Evolutionary conservation across 2,888 invertebrate species (phyloP), one percentile per base, ranked within the genome.

Genomic region (Habroteleia sp.): DNA sequence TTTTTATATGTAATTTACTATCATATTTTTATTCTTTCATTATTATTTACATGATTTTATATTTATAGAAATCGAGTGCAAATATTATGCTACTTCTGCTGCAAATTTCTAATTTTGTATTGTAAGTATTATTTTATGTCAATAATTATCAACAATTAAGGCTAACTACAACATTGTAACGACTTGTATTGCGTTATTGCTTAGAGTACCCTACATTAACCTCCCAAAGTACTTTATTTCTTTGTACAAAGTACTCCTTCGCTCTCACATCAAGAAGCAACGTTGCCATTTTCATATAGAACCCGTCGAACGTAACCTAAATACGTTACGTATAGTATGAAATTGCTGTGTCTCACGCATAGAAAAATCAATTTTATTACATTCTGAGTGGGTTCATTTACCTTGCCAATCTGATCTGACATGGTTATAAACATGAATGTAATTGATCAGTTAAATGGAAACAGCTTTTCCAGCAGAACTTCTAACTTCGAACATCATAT

Each of bases 231-330:
- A 35, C 35, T 50, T 50, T 50, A 50, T 50, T 50, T 50, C 23
- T 8, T 7, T 3, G 33, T 35, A 13, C 35, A 23, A 50, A 50
- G 23, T 35, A 50, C 35, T 50, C 17, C 50, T 37, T 37, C 5
- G 25, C 39, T 54, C 39, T 54, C 39, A 54, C 27, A 42, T 31
- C 11, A 42, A 42, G 41, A 14, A 56, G 20, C 3, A 56, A 13
- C 14, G 41, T 56, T 56, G 16, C 14, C 42, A 42, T 56, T 41
- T 56, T 33, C 33, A 7, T 42, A 56, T 42, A 42, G 42, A 41
- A 56, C 33, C 42, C 23, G 33, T 23, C 42, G 56, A 56, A 56
- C 31, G 41, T 31, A 56, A 41, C 41, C 56, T 20, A 42, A 56
- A 56, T 56, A 56, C 41, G 8, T 11, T 33, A 8, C 23, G 7